Evolutionary conservation across 2,797 vertebrate genomes (phyloP).

Genomic region (Valencia hispanica): DNA sequence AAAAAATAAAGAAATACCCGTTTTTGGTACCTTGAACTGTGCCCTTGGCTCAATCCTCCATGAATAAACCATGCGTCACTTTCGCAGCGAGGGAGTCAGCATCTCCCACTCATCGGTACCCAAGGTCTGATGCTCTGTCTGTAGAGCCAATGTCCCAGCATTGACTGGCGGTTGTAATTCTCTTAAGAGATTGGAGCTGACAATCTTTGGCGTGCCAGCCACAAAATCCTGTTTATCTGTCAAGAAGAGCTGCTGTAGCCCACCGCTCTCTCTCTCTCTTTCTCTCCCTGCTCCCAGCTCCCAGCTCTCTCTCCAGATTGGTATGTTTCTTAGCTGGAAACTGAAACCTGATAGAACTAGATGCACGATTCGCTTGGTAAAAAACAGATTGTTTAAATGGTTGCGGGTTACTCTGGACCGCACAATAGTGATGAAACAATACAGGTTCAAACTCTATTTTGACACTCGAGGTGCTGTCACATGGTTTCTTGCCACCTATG

Average conservation of each 20-base stretch:
- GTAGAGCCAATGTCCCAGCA: slow-evolving; percentile 65
- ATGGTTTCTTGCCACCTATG: no score
- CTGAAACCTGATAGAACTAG: slow-evolving; percentile 40
- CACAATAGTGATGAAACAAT: background rate
- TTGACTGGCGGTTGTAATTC: slow-evolving; percentile 76
- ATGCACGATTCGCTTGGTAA: slow-evolving; percentile 28
- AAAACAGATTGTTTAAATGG: slow-evolving; percentile 44
- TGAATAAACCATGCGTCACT: slow-evolving; percentile 56
- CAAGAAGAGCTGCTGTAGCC: slow-evolving; percentile 55
- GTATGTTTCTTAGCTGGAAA: no score
- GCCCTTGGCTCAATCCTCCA: slow-evolving; percentile 31
- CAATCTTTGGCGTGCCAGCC: slow-evolving; percentile 75
- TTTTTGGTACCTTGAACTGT: slow-evolving; percentile 36
- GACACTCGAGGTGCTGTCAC: background rate
- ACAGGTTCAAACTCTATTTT: background rate
- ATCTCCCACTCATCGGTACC: slow-evolving; percentile 50
- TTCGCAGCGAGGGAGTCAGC: slow-evolving; percentile 52
- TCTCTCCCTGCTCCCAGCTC: slow-evolving; percentile 41
- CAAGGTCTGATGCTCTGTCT: slow-evolving; percentile 49
- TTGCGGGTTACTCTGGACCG: slow-evolving; percentile 22
- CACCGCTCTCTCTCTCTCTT: slow-evolving; percentile 41
- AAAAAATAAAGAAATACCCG: background rate
- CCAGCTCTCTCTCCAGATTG: slow-evolving; percentile 62
- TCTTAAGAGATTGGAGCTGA: slow-evolving; percentile 75
- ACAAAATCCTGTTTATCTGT: slow-evolving; percentile 82